Base-by-base conservation (phyloP, 2,888 invertebrate species). In the Chydorus sphaericus region DNA sequence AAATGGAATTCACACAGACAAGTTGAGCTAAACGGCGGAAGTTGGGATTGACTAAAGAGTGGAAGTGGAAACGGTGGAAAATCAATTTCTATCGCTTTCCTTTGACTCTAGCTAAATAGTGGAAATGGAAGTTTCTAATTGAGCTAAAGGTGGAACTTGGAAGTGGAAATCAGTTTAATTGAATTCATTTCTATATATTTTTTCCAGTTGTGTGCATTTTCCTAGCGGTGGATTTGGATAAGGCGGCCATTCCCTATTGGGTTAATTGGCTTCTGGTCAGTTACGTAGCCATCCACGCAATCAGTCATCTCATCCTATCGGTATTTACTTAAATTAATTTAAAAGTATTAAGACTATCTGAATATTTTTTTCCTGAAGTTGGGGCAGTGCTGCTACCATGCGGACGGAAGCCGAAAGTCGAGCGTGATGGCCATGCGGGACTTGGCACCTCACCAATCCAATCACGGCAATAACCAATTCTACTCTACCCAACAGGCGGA, bases 171-270 rank as follows among this genome's bases (percentile, higher is more conserved):
- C 26, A 10, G n/a, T 14, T 7, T 28, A 14, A 11, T 20, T 7
- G 8, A 20, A 50, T 18, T 14, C 6, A n/a, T 10, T 33, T 52
- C 36, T 57, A 33, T 30, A 60, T 58, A 60, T 61, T 60, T 58
- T 53, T 75, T 78, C 10, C 75, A 93, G 93, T 94, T 70, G 83
- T 90, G 14, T 85, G 91, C 53, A 86, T 96, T 65, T 94, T 94
- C 78, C 84, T 93, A 66, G 89, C 94, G 38, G 84, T 89, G 26
- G 82, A 83, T 65, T 75, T 94, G 60, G 78, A 79, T 62, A 89
- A 91, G 70, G 88, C 91, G 4, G 83, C 87, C 65, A 16, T 48
- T 29, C 51, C 51, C 18, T 23, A 48, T 29, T 55, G 48, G 48
- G 91, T 92, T 0, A 75, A 81, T 55, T 93, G 84, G 81, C 82